phyloP scores from a whole-genome alignment of 2,113 vertebrate species.

The Rhinolophus sinicus region DNA sequence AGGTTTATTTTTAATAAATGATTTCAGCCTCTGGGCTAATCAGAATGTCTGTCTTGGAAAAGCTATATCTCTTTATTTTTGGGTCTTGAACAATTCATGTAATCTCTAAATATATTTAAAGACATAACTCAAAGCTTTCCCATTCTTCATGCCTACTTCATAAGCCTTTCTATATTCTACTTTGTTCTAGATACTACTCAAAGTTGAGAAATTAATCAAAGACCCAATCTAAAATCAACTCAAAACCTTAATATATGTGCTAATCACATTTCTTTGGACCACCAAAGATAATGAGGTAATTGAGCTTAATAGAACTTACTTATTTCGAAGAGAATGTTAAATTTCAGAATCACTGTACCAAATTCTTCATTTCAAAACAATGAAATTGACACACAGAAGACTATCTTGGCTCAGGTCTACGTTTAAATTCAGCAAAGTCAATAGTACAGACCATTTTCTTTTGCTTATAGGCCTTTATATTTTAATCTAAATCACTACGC shows the following conservation, averaged over 20 bases:
- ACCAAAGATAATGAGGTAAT: constrained; percentile 62
- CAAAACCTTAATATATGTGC: constrained; percentile 45
- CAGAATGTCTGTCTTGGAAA: background rate
- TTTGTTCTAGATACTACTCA: background rate
- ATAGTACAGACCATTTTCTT: background rate
- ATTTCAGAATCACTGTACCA: constrained; percentile 47
- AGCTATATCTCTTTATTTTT: background rate
- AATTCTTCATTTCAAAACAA: constrained; percentile 54
- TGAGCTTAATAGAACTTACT: constrained; percentile 60
- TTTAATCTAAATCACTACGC: background rate
- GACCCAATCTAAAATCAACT: constrained; percentile 26
- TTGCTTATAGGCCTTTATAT: background rate
- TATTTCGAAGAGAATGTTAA: constrained; percentile 49
- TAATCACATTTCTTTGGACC: constrained; percentile 51
- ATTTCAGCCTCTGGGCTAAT: background rate
- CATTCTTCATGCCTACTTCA: background rate
- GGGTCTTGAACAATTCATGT: background rate
- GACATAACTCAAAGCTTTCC: background rate
- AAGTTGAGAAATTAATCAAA: constrained; percentile 35
- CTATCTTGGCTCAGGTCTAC: background rate
- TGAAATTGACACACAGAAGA: background rate
- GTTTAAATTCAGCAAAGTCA: background rate
- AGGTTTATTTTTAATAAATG: background rate
- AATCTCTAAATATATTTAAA: background rate
- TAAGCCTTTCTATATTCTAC: background rate